phyloP scores from a whole-genome alignment of 2,797 vertebrate genomes.

The Platalea minor region DNA sequence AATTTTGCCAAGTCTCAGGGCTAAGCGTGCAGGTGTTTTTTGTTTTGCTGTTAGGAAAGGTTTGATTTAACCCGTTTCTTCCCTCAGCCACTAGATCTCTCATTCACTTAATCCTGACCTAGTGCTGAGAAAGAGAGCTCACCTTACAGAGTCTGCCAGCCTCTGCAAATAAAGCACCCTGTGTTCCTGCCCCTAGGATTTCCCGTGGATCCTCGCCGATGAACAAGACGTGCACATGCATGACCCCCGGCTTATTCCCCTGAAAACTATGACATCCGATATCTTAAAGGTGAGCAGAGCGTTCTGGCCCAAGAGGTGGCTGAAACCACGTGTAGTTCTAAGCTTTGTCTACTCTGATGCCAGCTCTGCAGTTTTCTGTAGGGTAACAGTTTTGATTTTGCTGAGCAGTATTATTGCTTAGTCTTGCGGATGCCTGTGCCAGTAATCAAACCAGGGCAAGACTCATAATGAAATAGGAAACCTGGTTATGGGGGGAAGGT shows the following conservation, averaged over 20 bases:
- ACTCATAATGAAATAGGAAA: background rate
- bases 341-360: background rate
- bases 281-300: conserved; percentile 87
- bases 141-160: background rate
- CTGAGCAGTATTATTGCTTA: background rate
- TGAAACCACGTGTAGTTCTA: background rate
- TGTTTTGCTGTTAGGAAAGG: background rate
- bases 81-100: background rate
- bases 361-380: background rate
- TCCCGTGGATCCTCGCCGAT: conserved; percentile 96
- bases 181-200: conserved; percentile 79
- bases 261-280: conserved; percentile 97
- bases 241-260: conserved; percentile 90
- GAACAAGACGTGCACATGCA: conserved; percentile 97
- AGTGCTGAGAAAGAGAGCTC: background rate
- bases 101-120: background rate
- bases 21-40: background rate
- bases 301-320: background rate
- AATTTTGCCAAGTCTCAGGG: background rate
- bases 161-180: background rate
- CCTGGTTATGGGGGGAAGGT: background rate
- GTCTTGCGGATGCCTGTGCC: background rate
- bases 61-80: background rate
- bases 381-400: background rate
- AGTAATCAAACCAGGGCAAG: background rate